Base-by-base conservation (phyloP, 1,140 invertebrate species). In the Rhynchophorus ferrugineus region DNA sequence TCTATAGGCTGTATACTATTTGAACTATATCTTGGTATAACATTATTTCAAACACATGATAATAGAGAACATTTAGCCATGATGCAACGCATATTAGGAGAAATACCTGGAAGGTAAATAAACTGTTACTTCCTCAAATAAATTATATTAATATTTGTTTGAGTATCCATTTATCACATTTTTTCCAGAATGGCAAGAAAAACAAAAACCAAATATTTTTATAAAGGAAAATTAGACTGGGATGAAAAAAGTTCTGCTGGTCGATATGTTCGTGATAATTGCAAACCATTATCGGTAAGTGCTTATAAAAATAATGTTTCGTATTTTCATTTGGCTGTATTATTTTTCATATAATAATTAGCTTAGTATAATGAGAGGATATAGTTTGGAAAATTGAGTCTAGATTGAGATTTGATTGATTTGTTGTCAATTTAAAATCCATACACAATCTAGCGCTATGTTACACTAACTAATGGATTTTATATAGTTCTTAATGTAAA, bases 1-100 rank as follows among this genome's bases (percentile, higher is more conserved):
- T 98, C 94, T 38, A 91, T 99, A 66, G 97, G 96, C 21, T 99
- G 96, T 73, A 99, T 99, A 60, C 84, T 99, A 71, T 99, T 99
- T 75, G 97, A 99, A 75, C 75, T 99, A 41, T 98, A 99, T 73
- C 81, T 95, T 63, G 96, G 97, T 50, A 95, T 95, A 61, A 99
- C 97, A 37, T 78, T 99, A 55, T 99, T 99, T 77, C 96, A 98
- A 83, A 99, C 97, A 8, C 97, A 99, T 74, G 96, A 99, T 74
- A 99, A 99, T 74, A 82, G 92, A 41, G 97, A 99, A 70, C 97
- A 99, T 78, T 79, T 99, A 63, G 97, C 96, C 39, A 99, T 99
- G 95, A 99, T 99, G 95, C 95, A 99, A 70, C 78, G 95, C 62
- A 98, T 99, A 63, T 77, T 99, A 34, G 95, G 96, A 38, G 83